Base-by-base conservation (phyloP, 2,113 vertebrate genomes). In the Tychaedon coryphoeus region DNA sequence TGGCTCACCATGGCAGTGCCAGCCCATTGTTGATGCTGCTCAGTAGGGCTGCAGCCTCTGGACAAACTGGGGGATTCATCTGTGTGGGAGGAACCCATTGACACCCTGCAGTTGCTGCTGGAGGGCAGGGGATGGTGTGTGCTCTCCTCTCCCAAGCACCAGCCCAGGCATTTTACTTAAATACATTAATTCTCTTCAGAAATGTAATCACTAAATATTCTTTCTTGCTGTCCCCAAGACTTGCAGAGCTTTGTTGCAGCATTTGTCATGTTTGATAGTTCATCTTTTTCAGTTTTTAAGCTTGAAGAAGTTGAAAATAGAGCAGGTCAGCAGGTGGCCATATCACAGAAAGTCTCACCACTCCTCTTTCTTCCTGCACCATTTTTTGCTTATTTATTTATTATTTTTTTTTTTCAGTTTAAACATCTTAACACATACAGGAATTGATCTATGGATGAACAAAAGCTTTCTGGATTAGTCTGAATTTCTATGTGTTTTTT, bases 41-140 rank as follows among this genome's bases (percentile, higher is more conserved):
- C 24, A 20, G 8, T 15, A 5, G 0, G 2, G n/a, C 69, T 75
- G 56, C 42, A 71, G 2, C 67, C 69, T 34, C 57, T 61, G 51
- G 28, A 9, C 19, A 62, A 62, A 8, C 24, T 1, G 17, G 5
- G 29, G 9, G 7, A 29, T 38, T 51, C 8, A 19, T 29, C n/a
- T 42, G 17, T 54, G 26, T 40, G 6, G 5, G 57, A 80, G 23
- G 20, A 38, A 26, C 45, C 20, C 24, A 18, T 10, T 2, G 5
- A 25, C 12, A 53, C 5, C 28, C 72, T 3, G 5, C 34, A 31
- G 14, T 0, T 29, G 10, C 8, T 5, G 4, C 4, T 24, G 12
- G 33, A 60, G 19, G 26, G 18, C 28, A 77, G 54, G 36, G 50
- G 26, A 43, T 4, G 2, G 5, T 0, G 1, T 0, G 1, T 15